Evolutionary conservation across 2,888 invertebrate genomes (phyloP), one percentile per base, ranked within the genome.

Genomic region (Drosophila diplacantha): DNA sequence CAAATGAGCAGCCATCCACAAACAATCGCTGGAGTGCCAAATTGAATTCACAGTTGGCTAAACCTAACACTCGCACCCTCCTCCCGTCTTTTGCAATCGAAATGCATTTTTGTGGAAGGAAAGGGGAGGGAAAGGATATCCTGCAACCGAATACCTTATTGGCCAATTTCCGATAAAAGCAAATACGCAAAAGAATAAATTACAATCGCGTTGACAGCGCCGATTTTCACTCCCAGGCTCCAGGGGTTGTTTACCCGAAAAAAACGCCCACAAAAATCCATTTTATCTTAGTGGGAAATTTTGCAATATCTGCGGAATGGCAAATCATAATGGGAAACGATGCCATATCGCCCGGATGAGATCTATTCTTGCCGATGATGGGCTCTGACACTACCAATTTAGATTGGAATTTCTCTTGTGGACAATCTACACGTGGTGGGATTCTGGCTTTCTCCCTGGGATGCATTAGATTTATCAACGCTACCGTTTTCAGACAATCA

Each of bases 81-180:
- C 20, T 22, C 26, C 16, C 8, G 14, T 14, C 18, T 14, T 43
- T 37, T 35, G 18, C 66, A 71, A 76, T 62, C 67, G 74, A 71
- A 83, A 69, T 74, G 74, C 70, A 76, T 72, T 60, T 39, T 41
- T 56, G 26, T 37, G 14, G 49, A 34, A 37, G n/a, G 16, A 5
- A 50, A 22, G 71, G 83, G 80, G 80, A 65, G 77, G 38, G n/a
- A 52, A 51, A 75, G 84, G 84, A 80, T 82, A 63, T 84, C 84
- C 84, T 59, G 69, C 58, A 64, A 74, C 37, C 61, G 31, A 53
- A 56, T 24, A 63, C 69, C 62, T 55, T 67, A 59, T 71, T 71
- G 50, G 53, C 59, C 71, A 68, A 74, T 76, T 69, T 79, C 71
- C 67, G 49, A 67, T 64, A 64, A 57, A 50, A 34, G 50, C 56